Evolutionary conservation across 2,797 vertebrate species (phyloP).

Genomic region (Leptoclinus maculatus): DNA sequence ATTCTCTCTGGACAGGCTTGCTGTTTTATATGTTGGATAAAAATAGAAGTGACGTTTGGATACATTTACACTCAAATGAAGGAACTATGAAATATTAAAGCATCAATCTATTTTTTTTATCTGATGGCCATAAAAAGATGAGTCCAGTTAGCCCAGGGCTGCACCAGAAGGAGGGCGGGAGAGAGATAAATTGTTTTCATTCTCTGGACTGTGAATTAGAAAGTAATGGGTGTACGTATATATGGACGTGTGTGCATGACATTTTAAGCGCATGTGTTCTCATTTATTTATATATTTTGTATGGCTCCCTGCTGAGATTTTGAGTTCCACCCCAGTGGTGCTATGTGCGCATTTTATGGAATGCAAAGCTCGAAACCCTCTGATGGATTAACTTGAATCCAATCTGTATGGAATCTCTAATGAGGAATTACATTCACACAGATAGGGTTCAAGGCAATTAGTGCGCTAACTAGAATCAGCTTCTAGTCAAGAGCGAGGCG

Average conservation of each 20-base stretch:
- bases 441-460: conserved; percentile 77
- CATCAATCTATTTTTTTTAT: conserved; percentile 73
- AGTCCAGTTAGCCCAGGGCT: conserved; percentile 73
- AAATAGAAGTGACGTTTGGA: conserved; percentile 64
- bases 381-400: conserved; percentile 73
- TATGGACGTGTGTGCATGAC: conserved; percentile 23
- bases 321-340: conserved; percentile 32
- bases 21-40: conserved; percentile 49
- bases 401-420: conserved; percentile 77
- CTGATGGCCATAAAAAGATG: conserved; percentile 70
- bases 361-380: conserved; percentile 64
- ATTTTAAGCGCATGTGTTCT: conserved; percentile 4
- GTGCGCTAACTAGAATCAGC: conserved; percentile 68
- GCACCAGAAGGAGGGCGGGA: conserved; percentile 62
- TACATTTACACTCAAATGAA: conserved; percentile 71
- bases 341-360: conserved; percentile 52
- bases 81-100: conserved; percentile 80
- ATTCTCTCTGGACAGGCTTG: conserved; percentile 22
- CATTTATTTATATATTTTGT: conserved; percentile 18
- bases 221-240: conserved; percentile 45
- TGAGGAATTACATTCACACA: conserved; percentile 75
- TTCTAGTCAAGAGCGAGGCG: conserved; percentile 67
- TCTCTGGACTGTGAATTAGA: conserved; percentile 63
- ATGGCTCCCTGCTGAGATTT: conserved; percentile 33
- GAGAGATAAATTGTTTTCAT: conserved; percentile 73